A percentile compares a stretch with the other conserved stretches of the same genome.
Conservation (phyloP, 2,797 vertebrate species). For the Rhinatrema bivittatum region DNA sequence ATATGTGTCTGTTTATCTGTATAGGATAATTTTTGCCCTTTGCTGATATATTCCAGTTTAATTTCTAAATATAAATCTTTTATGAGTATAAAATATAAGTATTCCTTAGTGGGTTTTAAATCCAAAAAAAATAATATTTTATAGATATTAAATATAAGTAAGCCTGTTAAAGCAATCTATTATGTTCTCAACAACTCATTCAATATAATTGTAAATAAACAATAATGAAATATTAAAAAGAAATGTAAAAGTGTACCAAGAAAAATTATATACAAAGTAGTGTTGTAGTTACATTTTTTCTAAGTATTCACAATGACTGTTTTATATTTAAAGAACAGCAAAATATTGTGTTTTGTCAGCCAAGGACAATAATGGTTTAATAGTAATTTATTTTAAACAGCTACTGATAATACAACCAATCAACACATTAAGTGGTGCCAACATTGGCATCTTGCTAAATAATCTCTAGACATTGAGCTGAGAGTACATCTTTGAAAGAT, state of each 20-base stretch:
- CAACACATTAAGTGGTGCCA: conserved; percentile 74
- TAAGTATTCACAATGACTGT: conserved; percentile 53
- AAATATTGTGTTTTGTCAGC: conserved; percentile 64
- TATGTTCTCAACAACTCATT: conserved; percentile 43
- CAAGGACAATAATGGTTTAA: conserved; percentile 65
- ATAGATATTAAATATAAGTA: no score
- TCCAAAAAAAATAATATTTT: no score
- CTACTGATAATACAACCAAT: conserved; percentile 71
- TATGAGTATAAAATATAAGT: conserved; percentile 55
- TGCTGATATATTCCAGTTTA: conserved; percentile 49
- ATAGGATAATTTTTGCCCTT: conserved; percentile 36
- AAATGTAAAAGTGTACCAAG: no score
- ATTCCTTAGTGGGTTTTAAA: conserved; percentile 38
- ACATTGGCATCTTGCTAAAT: conserved; percentile 90
- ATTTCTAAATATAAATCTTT: conserved; percentile 57
- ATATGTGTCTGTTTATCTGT: conserved; percentile 45
- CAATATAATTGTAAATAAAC: conserved; percentile 36
- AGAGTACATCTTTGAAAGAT: conserved; percentile 85
- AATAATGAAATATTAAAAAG: conserved; percentile 30
- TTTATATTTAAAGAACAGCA: conserved; percentile 60
- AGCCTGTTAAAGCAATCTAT: conserved; percentile 47
- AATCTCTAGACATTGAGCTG: conserved; percentile 70
- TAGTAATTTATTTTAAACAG: conserved; percentile 71
- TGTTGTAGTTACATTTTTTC: conserved; percentile 32
- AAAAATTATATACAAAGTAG: conserved; percentile 42